Evolutionary conservation across 1,140 invertebrate species (phyloP).

Genomic region (Cydia amplana): DNA sequence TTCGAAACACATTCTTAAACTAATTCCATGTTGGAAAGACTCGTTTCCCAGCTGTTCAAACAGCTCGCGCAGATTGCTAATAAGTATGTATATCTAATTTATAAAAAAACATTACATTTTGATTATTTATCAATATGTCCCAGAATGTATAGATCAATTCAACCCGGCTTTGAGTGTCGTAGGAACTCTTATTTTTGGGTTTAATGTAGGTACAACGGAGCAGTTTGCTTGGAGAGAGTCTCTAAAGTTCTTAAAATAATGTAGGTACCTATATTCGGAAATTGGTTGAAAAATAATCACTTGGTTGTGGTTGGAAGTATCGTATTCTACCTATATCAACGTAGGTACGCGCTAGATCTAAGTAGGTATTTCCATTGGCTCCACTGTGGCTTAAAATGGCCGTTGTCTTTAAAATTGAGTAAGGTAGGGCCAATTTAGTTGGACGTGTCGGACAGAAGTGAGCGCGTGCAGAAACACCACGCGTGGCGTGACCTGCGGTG

Average conservation of each 20-base stretch:
- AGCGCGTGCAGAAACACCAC: conserved; percentile 47
- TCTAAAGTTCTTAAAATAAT: too few relatives aligned
- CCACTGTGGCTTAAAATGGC: background rate
- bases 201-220: too few relatives aligned
- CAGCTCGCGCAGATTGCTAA: conserved; percentile 13
- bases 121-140: background rate
- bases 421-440: conserved; percentile 34
- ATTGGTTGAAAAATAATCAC: too few relatives aligned
- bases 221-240: too few relatives aligned
- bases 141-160: background rate
- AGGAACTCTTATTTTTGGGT: too few relatives aligned
- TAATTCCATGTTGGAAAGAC: background rate
- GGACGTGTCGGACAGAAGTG: conserved; percentile 38
- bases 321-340: too few relatives aligned
- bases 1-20: conserved; percentile 26
- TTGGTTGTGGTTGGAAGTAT: too few relatives aligned
- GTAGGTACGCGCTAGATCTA: background rate
- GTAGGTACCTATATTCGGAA: too few relatives aligned
- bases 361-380: background rate
- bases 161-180: too few relatives aligned
- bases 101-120: background rate
- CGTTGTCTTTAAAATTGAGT: conserved; percentile 26
- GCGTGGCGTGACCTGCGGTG: conserved; percentile 32
- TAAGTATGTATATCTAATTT: conserved; percentile 24
- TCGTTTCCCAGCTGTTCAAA: conserved; percentile 25